Evolutionary conservation across 1,140 invertebrate genomes (phyloP).

Genomic region (Drosophila busckii): DNA sequence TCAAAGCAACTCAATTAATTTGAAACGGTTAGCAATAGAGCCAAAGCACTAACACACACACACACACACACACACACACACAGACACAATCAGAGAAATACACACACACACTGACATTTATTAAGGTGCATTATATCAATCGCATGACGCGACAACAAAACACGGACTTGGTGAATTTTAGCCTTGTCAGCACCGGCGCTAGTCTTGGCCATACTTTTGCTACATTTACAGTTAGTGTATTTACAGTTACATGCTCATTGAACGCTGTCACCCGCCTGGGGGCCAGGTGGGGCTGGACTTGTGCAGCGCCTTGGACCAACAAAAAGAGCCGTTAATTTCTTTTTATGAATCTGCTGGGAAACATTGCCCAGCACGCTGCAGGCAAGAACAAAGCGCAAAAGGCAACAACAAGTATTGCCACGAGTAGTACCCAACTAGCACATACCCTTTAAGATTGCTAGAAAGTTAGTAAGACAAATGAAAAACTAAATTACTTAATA

Average conservation of each 20-base stretch:
- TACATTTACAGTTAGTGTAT: constrained; percentile 1
- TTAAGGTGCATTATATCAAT: constrained; percentile 42
- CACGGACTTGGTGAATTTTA: constrained; percentile 18
- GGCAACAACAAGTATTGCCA: neutral
- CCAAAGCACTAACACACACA: constrained; percentile 12
- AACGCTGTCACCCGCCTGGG: constrained; percentile 55
- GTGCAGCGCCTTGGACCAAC: constrained; percentile 8
- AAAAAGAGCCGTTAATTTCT: constrained; percentile 77
- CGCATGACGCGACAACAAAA: constrained; percentile 33
- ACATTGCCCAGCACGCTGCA: constrained; percentile 48
- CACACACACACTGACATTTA: constrained; percentile 7
- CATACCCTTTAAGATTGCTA: neutral
- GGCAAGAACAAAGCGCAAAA: constrained; percentile 9
- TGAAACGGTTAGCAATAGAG: constrained; percentile 36
- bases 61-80: too few species aligned
- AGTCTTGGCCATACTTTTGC: neutral
- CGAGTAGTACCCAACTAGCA: constrained; percentile 5
- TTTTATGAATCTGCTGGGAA: constrained; percentile 79
- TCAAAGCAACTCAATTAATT: constrained; percentile 77
- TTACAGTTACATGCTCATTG: constrained; percentile 72
- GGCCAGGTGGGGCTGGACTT: neutral
- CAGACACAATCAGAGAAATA: constrained; percentile 22
- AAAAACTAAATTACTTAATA: too few species aligned
- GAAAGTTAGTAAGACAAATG: too few species aligned
- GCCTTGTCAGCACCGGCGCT: constrained; percentile 39